Evolutionary conservation across 2,888 invertebrate species (phyloP), one percentile per base, ranked within the genome.

Genomic region (Auanema freiburgensis): DNA sequence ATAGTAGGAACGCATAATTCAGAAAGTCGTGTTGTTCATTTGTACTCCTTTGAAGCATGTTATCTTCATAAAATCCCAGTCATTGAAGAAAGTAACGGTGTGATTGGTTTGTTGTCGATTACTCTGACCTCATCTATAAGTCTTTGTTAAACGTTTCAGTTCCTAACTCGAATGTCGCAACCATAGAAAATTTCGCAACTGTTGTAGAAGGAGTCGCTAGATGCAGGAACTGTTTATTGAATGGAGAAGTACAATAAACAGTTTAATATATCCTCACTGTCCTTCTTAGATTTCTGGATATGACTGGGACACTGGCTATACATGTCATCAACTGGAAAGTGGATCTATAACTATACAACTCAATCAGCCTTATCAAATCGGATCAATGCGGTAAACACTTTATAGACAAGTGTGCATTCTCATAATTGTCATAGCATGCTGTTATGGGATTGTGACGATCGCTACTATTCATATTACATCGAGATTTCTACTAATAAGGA

Each of bases 191-290:
- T 80, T 91, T 92, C 85, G 97, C 98, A 1, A 90, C 90, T 78
- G 97, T 98, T 65, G 91, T 93, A 50, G 97, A 98, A 87, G 98
- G 98, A 63, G 97, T 98, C 10, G 89, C 89, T 81, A 90, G 97
- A 12, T 91, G 91, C 53, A 89, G 96, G 73, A 95, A 98, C 87
- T 92, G 94, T 0, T 88, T 98, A 12, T 88, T 98, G 65, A 96
- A 98, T 88, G 97, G 97, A 14, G 93, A 97, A 85, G 59, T 59
- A 10, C 25, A 41, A 53, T 95, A 85, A 23, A 0, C 25, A 6
- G 14, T 65, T 18, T 51, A 8, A 24, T 3, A 12, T 24, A 5
- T 14, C 14, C 21, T 23, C 21, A 52, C 6, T 21, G 24, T 52
- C 11, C 55, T 18, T 21, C 18, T 6, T 25, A 12, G 23, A 14